Evolutionary conservation across 2,888 invertebrate genomes (phyloP), one percentile per base, ranked within the genome.

Genomic region (Drosophila stalkeri): DNA sequence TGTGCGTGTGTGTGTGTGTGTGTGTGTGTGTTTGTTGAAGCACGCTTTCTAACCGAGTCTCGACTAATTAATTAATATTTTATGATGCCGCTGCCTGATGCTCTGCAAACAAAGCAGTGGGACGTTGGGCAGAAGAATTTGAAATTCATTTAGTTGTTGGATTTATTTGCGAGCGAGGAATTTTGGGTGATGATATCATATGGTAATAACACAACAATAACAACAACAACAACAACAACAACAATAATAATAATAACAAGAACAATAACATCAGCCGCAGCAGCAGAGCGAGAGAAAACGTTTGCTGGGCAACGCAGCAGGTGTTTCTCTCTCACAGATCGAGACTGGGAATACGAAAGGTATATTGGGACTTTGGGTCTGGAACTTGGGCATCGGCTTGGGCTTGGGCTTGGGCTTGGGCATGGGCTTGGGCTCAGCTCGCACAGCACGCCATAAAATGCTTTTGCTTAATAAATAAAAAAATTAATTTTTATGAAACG

Each of bases 171-270:
- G 83, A 86, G 82, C 80, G 80, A 89, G 87, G 90, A 91, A 91
- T 91, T 91, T 91, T 86, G 81, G 89, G 90, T 91, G 91, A 91
- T 91, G 91, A 91, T 91, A 91, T 91, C 91, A 91, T 91, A 81
- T 91, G 92, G 91, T 91, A 91, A 90, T 80, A 83, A 89, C 86
- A 80, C 79, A 81, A 88, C 83, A 80, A 73, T 72, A 81, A 77
- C 62, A 72, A 57, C 52, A 67, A 44, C 49, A 72, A 47, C 64
- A 71, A 61, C 44, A 23, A 23, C 23, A 23, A 12, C 46, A 70
- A 64, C 23, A 66, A 7, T 7, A 46, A 46, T 8, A 46, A 39
- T 37, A 72, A 20, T 47, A 69, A 16, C 46, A 67, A 43, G 37
- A 66, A 52, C 70, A 66, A 60, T 63, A 64, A 57, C 62, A 69